Evolutionary conservation across 2,113 vertebrate genomes (phyloP).

Genomic region (Rafetus swinhoei): DNA sequence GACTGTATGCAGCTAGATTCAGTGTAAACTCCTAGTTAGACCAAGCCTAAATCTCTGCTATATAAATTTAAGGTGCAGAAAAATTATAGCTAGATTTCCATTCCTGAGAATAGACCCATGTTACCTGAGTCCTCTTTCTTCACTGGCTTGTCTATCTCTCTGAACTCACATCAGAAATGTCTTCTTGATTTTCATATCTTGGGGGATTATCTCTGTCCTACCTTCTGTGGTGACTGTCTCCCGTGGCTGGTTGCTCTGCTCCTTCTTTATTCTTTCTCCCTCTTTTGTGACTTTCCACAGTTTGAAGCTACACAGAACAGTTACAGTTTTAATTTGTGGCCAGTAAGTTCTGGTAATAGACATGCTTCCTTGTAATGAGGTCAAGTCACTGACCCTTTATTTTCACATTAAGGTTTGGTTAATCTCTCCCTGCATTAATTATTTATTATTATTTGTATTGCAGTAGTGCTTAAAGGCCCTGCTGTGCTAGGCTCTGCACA

Average conservation of each 20-base stretch:
- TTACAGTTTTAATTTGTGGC: slow-evolving; percentile 61
- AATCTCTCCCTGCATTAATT: slow-evolving; percentile 65
- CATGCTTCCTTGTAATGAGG: slow-evolving; percentile 37
- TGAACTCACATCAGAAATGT: background rate
- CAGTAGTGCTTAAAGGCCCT: slow-evolving; percentile 61
- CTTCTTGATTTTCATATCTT: background rate
- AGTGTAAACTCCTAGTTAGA: too few species aligned
- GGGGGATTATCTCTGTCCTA: background rate
- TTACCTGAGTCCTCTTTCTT: background rate
- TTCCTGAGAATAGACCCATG: fast-evolving
- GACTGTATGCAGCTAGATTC: too few species aligned
- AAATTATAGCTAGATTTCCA: background rate
- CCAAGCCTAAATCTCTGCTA: background rate
- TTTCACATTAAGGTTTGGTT: slow-evolving; percentile 52
- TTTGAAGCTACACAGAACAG: slow-evolving; percentile 31
- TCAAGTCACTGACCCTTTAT: slow-evolving; percentile 54
- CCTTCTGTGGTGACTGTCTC: background rate
- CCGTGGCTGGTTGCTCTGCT: background rate
- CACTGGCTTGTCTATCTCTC: background rate
- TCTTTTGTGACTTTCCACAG: slow-evolving; percentile 42
- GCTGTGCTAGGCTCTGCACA: slow-evolving; percentile 2
- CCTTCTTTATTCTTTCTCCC: slow-evolving; percentile 36
- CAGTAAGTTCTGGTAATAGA: slow-evolving; percentile 58
- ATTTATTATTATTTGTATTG: slow-evolving; percentile 68
- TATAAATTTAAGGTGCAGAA: background rate